These are phyloP conservation scores for Myripristis murdjan DNA, from an alignment of 2,797 vertebrate genomes.

Conservation along the genomic window DNA sequence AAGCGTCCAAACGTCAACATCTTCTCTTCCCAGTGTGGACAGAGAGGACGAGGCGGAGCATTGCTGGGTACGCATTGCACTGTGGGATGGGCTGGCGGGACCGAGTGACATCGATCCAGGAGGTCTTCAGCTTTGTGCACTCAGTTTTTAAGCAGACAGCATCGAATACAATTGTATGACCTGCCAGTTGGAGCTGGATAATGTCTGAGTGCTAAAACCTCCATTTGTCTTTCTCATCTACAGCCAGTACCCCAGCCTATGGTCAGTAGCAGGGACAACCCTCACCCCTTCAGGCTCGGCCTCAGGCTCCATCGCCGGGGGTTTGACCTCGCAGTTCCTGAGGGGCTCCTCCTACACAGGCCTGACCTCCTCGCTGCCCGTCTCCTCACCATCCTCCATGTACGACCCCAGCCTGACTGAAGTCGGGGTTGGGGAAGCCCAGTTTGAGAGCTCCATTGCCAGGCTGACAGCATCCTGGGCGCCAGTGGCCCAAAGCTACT, in stretches of 20 bases:
- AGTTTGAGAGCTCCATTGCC: conserved; percentile 89
- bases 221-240: conserved; percentile 2
- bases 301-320: conserved; percentile 82
- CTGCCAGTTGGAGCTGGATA: background rate
- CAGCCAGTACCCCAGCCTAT: conserved; percentile 89
- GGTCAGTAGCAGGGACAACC: conserved; percentile 86
- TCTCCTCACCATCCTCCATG: conserved; percentile 87
- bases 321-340: conserved; percentile 87
- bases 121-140: conserved; percentile 6
- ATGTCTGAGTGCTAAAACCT: background rate
- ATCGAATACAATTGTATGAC: background rate
- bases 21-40: conserved; percentile 3
- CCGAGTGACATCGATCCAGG: background rate
- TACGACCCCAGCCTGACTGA: conserved; percentile 85
- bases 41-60: conserved; percentile 4
- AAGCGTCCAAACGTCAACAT: background rate
- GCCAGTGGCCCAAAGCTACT: conserved; percentile 89
- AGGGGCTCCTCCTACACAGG: conserved; percentile 87
- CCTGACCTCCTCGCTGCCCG: conserved; percentile 85
- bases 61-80: conserved; percentile 12
- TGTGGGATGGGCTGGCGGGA: background rate
- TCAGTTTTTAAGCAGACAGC: background rate
- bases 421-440: conserved; percentile 82
- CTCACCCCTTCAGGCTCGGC: conserved; percentile 83
- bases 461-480: conserved; percentile 87